Percentiles rank a stretch among this genome's conserved stretches.
Conservation (phyloP, 1,140 invertebrate species). For the Anastrepha ludens region DNA sequence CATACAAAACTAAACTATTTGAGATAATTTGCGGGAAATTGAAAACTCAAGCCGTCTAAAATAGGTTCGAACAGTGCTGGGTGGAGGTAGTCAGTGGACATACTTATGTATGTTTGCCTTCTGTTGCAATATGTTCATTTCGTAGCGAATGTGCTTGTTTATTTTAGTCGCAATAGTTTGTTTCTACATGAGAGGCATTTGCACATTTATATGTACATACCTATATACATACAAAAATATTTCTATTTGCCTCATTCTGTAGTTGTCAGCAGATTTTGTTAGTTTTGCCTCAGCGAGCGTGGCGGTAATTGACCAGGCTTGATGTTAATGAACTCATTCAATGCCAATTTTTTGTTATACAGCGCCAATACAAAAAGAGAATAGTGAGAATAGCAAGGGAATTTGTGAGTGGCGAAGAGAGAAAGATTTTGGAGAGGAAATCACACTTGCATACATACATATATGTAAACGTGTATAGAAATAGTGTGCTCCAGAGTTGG, state of each 20-base stretch:
- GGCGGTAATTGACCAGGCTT: constrained; percentile 60
- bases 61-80: too few relatives aligned
- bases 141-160: too few relatives aligned
- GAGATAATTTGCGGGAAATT: too few relatives aligned
- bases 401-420: background rate
- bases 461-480: constrained; percentile 17
- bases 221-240: background rate
- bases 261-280: constrained; percentile 4
- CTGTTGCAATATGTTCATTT: too few relatives aligned
- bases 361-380: background rate
- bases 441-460: too few relatives aligned
- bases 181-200: background rate
- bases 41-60: too few relatives aligned
- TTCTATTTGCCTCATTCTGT: background rate
- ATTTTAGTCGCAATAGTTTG: background rate
- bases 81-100: too few relatives aligned
- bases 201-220: background rate
- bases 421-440: constrained; percentile 58
- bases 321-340: constrained; percentile 74
- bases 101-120: too few relatives aligned
- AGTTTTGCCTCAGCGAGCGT: constrained; percentile 42
- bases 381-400: background rate
- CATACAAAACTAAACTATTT: too few relatives aligned
- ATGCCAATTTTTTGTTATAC: constrained; percentile 65
- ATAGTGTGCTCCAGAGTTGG: background rate